A percentile compares a stretch with the other conserved stretches of the same genome.
These are phyloP conservation scores for Aphidoletes aphidimyza DNA, from an alignment of 2,888 invertebrate species.

Conservation along the genomic window DNA sequence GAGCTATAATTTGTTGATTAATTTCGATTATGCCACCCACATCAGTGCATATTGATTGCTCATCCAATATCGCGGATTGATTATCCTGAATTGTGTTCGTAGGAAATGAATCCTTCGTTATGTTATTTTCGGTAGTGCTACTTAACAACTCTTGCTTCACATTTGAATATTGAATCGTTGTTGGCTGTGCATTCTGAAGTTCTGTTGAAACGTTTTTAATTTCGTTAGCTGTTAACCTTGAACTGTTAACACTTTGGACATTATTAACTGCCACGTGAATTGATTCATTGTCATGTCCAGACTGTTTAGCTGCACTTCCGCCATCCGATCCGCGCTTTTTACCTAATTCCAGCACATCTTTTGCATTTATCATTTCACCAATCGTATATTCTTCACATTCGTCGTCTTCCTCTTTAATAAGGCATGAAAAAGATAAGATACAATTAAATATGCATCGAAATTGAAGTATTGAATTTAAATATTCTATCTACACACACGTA, in stretches of 20 bases:
- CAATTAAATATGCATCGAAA: no score
- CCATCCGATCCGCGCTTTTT: not conserved
- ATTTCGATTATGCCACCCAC: not conserved
- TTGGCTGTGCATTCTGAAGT: not conserved
- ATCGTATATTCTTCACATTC: conserved; percentile 56
- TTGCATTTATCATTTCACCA: conserved; percentile 59
- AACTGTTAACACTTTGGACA: not conserved
- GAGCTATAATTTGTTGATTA: not conserved
- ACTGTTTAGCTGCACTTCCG: not conserved
- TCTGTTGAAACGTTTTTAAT: not conserved
- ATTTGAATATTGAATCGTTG: not conserved
- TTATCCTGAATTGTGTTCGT: no score
- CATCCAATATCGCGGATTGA: no score
- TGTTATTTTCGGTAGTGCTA: conserved; percentile 58
- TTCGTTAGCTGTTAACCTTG: not conserved
- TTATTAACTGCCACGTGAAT: not conserved
- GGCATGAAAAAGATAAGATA: no score
- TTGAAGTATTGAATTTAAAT: no score
- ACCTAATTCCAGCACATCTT: not conserved
- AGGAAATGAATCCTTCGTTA: no score
- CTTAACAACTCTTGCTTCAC: not conserved
- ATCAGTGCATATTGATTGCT: not conserved
- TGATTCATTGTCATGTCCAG: not conserved
- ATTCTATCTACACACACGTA: no score
- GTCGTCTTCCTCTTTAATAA: conserved; percentile 62